Evolutionary conservation across 1,140 invertebrate species (phyloP).

Genomic region (Diuraphis noxia): DNA sequence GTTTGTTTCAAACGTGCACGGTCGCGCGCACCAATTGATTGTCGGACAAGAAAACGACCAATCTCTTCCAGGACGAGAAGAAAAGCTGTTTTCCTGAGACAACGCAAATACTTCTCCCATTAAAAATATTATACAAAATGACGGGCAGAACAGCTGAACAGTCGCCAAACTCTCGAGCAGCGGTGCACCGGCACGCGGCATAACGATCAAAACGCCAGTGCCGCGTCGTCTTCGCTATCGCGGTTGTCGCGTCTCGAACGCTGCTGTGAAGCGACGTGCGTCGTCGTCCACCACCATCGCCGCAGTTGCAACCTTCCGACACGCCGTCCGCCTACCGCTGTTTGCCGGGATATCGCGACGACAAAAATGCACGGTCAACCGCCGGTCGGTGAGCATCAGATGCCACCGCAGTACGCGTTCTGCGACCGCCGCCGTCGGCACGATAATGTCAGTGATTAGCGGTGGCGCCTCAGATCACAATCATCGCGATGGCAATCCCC

Average conservation of each 20-base stretch:
- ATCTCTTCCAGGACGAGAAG: neutral
- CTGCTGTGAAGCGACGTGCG: neutral
- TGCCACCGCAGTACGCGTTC: slow-evolving; percentile 43
- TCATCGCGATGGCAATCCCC: slow-evolving; percentile 20
- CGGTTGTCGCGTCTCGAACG: slow-evolving; percentile 4
- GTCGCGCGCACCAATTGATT: neutral
- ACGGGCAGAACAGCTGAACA: neutral
- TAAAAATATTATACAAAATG: neutral
- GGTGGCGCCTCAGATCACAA: slow-evolving; percentile 15
- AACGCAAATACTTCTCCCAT: neutral
- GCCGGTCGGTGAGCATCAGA: neutral
- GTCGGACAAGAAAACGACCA: neutral
- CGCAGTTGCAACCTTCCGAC: neutral
- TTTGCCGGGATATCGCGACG: neutral
- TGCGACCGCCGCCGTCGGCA: neutral
- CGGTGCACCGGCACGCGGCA: neutral
- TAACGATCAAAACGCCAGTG: neutral
- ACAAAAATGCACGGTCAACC: neutral
- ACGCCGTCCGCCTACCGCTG: no score
- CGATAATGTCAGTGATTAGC: slow-evolving; percentile 31
- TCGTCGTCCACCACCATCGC: neutral
- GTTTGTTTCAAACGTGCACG: neutral
- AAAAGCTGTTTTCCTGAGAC: neutral
- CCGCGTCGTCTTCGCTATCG: neutral
- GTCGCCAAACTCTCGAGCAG: neutral